These are phyloP conservation scores for Limnodromus scolopaceus DNA, from an alignment of 2,797 vertebrate genomes.

Conservation along the genomic window DNA sequence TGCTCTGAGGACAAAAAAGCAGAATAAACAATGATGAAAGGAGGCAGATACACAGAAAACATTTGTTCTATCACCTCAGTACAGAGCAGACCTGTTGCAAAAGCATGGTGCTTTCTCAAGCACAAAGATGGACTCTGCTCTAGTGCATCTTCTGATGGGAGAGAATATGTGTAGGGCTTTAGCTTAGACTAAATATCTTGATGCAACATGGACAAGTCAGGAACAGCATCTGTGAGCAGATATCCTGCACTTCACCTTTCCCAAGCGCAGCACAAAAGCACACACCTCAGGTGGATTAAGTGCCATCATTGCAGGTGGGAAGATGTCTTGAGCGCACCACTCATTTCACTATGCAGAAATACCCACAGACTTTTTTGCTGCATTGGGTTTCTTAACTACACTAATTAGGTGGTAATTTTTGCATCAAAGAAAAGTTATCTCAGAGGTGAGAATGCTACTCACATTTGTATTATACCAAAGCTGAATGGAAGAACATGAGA, in stretches of 20 bases:
- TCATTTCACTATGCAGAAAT: background rate
- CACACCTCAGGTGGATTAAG: background rate
- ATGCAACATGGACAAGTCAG: background rate
- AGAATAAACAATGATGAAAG: background rate
- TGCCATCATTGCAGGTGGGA: background rate
- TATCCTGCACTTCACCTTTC: background rate
- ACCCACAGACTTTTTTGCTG: background rate
- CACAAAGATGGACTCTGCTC: background rate
- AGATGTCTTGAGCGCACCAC: fast-evolving
- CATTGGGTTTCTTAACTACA: background rate
- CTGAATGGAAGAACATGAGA: background rate
- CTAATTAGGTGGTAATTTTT: background rate
- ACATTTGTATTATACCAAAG: background rate
- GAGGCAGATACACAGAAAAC: background rate
- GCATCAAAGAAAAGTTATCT: background rate
- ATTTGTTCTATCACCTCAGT: background rate
- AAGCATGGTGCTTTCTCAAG: background rate
- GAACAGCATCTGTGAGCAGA: background rate
- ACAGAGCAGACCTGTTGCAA: background rate
- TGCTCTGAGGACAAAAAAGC: background rate
- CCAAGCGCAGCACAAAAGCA: background rate
- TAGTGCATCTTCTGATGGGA: background rate
- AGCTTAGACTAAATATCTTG: background rate
- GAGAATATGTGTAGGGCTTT: background rate
- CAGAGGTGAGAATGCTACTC: background rate